phyloP scores from a whole-genome alignment of 2,888 invertebrate genomes.

The Hirtodrosophila cameraria region DNA sequence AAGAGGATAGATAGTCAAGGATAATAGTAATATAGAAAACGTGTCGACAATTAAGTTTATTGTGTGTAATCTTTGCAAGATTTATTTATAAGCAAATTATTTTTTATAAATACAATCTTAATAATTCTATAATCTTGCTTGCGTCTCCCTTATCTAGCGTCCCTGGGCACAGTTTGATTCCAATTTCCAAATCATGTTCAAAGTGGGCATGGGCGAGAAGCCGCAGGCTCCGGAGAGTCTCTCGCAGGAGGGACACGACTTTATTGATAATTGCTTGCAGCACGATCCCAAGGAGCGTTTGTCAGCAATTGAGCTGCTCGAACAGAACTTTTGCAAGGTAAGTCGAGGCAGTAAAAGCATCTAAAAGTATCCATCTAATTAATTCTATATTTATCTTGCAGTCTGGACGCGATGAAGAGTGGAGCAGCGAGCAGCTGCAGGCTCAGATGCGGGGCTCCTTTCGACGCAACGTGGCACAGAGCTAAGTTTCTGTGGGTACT shows the following conservation, averaged over 20 bases:
- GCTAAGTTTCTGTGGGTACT: conserved; percentile 26
- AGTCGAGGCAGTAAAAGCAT: neutral
- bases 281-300: conserved; percentile 91
- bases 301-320: conserved; percentile 88
- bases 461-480: conserved; percentile 71
- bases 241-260: conserved; percentile 92
- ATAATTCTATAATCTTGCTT: neutral
- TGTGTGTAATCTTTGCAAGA: too few species aligned
- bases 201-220: conserved; percentile 95
- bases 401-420: conserved; percentile 82
- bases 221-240: conserved; percentile 91
- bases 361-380: neutral
- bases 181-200: conserved; percentile 97
- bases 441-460: conserved; percentile 80
- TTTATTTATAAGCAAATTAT: too few species aligned
- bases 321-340: conserved; percentile 90
- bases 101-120: too few species aligned
- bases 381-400: conserved; percentile 31
- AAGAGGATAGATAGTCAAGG: too few species aligned
- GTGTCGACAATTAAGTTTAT: too few species aligned
- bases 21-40: too few species aligned
- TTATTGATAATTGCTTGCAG: conserved; percentile 91
- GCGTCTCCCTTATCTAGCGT: conserved; percentile 85
- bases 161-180: conserved; percentile 97
- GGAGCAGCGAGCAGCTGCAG: conserved; percentile 73